Evolutionary conservation across 1,140 invertebrate genomes (phyloP).

Genomic region (Orius insidiosus): DNA sequence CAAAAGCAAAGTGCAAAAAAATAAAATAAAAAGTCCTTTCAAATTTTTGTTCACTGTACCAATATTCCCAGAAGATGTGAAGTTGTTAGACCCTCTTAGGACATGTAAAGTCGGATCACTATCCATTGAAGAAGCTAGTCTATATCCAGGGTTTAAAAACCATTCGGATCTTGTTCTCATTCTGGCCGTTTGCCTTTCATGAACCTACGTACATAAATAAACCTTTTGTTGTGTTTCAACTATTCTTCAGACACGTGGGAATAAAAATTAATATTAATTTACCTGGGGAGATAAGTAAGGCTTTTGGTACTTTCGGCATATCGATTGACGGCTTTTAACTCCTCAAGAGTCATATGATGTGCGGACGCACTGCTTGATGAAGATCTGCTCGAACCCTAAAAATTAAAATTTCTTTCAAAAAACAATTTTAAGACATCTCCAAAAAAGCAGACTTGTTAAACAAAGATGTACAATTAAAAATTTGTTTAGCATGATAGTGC

Average conservation of each 20-base stretch:
- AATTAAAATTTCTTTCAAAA: background rate
- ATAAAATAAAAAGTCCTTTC: background rate
- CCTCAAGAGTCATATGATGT: constrained; percentile 58
- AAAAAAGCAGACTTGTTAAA: too few species aligned
- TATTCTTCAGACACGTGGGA: background rate
- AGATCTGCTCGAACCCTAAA: constrained; percentile 22
- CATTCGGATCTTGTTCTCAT: constrained; percentile 88
- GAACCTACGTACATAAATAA: constrained; percentile 41
- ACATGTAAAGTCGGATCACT: constrained; percentile 31
- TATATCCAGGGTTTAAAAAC: constrained; percentile 63
- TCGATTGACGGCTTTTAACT: constrained; percentile 65
- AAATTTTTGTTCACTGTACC: constrained; percentile 27
- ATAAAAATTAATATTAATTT: constrained; percentile 22
- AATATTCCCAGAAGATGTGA: constrained; percentile 30
- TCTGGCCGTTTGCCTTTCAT: constrained; percentile 79
- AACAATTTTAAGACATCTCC: too few species aligned
- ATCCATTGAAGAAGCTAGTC: constrained; percentile 27
- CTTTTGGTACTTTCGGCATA: constrained; percentile 86
- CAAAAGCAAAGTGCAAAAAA: background rate
- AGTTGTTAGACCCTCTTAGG: constrained; percentile 28
- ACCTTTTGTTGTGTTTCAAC: background rate
- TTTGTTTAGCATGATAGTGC: too few species aligned
- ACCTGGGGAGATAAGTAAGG: constrained; percentile 80
- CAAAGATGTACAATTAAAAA: too few species aligned
- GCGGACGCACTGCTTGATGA: constrained; percentile 21